These are phyloP conservation scores for Drosophila nebulosa DNA, from an alignment of 1,140 invertebrate species.

Conservation along the genomic window DNA sequence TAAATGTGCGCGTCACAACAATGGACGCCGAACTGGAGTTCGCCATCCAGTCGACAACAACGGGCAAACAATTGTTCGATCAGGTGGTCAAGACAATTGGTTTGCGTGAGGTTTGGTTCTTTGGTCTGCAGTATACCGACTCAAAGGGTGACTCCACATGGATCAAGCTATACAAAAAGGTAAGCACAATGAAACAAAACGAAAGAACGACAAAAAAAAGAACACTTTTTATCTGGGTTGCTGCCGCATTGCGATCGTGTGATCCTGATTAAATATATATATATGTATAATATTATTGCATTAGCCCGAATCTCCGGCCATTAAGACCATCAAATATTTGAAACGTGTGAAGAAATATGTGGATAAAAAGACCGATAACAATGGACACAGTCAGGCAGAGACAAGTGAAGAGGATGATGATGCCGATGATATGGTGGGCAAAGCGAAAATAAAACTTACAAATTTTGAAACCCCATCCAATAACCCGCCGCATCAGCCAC, in stretches of 20 bases:
- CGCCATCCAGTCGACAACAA: conserved; percentile 99
- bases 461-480: background rate
- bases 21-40: conserved; percentile 99
- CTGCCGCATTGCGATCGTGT: no score
- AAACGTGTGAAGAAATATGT: conserved; percentile 80
- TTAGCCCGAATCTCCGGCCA: conserved; percentile 76
- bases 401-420: conserved; percentile 82
- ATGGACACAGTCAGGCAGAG: conserved; percentile 59
- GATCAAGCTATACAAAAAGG: conserved; percentile 99
- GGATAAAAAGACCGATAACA: conserved; percentile 76
- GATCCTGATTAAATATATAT: background rate
- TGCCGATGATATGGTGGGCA: conserved; percentile 84
- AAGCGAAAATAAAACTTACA: background rate
- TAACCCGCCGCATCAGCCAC: no score
- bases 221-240: no score
- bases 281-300: background rate
- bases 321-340: conserved; percentile 80
- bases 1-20: conserved; percentile 99
- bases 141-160: conserved; percentile 98
- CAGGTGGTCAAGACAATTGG: conserved; percentile 99
- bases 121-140: conserved; percentile 99
- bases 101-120: conserved; percentile 99
- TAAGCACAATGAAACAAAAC: conserved; percentile 83
- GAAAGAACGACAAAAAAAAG: no score
- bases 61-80: conserved; percentile 99